These are phyloP conservation scores for Nannoperca australis DNA, from an alignment of 2,797 vertebrate genomes.

Conservation along the genomic window DNA sequence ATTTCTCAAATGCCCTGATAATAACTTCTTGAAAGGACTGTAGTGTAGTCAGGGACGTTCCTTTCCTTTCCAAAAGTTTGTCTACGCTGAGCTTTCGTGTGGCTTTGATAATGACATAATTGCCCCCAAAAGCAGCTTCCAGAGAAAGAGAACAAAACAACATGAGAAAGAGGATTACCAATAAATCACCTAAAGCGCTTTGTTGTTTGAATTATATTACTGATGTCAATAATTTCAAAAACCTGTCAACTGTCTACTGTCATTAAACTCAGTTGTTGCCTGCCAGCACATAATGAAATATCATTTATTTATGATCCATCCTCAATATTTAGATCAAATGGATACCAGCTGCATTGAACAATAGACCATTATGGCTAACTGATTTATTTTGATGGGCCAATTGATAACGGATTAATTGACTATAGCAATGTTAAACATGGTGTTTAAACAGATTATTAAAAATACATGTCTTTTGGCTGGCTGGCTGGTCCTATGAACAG, in stretches of 20 bases:
- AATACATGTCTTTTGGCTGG: not conserved
- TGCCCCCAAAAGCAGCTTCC: constrained; percentile 37
- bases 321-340: constrained; percentile 37
- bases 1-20: constrained; percentile 1
- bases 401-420: constrained; percentile 18
- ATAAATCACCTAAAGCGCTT: constrained; percentile 24
- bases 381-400: constrained; percentile 5
- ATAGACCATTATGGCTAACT: constrained; percentile 22
- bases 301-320: constrained; percentile 18
- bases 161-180: not conserved
- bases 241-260: constrained; percentile 36
- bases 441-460: not conserved
- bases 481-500: not conserved
- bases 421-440: constrained; percentile 16
- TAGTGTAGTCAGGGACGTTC: constrained; percentile 22
- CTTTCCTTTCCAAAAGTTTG: constrained; percentile 13
- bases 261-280: constrained; percentile 34
- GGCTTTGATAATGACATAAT: constrained; percentile 47
- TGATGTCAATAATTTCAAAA: constrained; percentile 28
- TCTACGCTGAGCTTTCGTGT: constrained; percentile 29
- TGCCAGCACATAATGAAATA: constrained; percentile 29
- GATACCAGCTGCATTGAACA: constrained; percentile 43
- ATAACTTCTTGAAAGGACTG: constrained; percentile 7
- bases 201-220: constrained; percentile 35
- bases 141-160: constrained; percentile 40